Percentiles rank a stretch among this genome's conserved stretches.
Conservation (phyloP, 2,888 invertebrate genomes). For the Andrena bicolor region DNA sequence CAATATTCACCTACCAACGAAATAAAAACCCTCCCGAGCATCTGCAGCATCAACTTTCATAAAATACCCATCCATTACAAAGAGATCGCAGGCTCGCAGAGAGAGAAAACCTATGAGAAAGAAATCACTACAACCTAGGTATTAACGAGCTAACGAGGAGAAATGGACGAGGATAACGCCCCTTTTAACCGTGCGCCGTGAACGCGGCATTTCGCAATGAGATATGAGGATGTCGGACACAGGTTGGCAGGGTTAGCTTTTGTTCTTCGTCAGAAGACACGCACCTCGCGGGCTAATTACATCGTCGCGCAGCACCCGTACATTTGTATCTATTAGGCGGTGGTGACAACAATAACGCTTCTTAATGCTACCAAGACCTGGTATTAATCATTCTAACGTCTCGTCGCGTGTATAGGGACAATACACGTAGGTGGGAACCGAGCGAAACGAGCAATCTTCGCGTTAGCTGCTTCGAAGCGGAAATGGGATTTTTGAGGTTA, state of each 20-base stretch:
- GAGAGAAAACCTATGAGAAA: neutral
- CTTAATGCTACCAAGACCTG: slow-evolving; percentile 65
- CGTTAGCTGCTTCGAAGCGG: neutral
- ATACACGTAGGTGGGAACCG: neutral
- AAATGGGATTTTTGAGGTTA: neutral
- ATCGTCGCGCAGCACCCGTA: slow-evolving; percentile 57
- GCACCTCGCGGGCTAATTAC: slow-evolving; percentile 71
- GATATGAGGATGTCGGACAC: slow-evolving; percentile 36
- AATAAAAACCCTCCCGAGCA: neutral
- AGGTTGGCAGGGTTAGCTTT: slow-evolving; percentile 13
- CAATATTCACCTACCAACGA: neutral
- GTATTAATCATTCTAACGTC: slow-evolving; percentile 73
- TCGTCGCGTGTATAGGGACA: slow-evolving; percentile 19
- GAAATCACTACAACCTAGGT: neutral
- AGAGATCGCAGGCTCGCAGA: neutral
- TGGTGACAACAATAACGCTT: slow-evolving; percentile 72
- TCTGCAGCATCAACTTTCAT: neutral
- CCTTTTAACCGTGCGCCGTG: slow-evolving; percentile 28
- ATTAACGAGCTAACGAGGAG: neutral
- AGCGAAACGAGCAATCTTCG: slow-evolving; percentile 16
- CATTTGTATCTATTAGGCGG: slow-evolving; percentile 79
- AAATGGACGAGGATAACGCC: slow-evolving; percentile 20
- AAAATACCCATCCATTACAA: neutral
- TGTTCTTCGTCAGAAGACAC: slow-evolving; percentile 23
- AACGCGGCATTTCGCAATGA: slow-evolving; percentile 30